phyloP scores from a whole-genome alignment of 1,140 invertebrate species.

The Lordiphosa collinella region DNA sequence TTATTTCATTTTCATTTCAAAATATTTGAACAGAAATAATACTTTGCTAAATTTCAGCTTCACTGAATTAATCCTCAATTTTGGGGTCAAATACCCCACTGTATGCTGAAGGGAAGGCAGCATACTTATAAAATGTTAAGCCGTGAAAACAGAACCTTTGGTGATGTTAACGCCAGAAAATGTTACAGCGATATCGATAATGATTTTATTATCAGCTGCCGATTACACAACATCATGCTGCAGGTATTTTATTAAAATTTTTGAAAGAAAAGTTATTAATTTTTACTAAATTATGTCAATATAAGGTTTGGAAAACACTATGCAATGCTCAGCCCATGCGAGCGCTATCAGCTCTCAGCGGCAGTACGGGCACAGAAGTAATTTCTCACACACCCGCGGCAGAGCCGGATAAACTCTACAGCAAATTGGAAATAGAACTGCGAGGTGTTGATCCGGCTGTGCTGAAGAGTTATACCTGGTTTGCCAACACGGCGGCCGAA shows the following conservation, averaged over 20 bases:
- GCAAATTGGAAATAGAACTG: constrained; percentile 92
- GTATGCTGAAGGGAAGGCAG: no score
- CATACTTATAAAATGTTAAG: no score
- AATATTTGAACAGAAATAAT: no score
- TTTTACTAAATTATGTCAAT: background rate
- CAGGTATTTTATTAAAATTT: constrained; percentile 39
- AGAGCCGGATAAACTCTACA: constrained; percentile 87
- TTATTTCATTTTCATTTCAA: no score
- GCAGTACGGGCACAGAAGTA: background rate
- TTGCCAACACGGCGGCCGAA: constrained; percentile 88
- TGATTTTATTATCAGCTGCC: no score
- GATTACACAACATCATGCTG: constrained; percentile 33
- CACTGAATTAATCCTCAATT: no score
- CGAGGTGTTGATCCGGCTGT: constrained; percentile 92
- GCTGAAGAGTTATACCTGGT: constrained; percentile 92
- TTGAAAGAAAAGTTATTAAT: constrained; percentile 18
- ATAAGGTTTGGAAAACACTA: constrained; percentile 30
- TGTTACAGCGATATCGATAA: no score
- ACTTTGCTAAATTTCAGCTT: no score
- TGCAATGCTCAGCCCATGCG: constrained; percentile 33
- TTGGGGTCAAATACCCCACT: no score
- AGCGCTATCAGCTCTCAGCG: constrained; percentile 34
- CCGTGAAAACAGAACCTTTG: no score
- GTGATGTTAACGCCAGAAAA: no score
- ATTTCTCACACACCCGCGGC: constrained; percentile 8